phyloP scores from a whole-genome alignment of 2,113 vertebrate species.

The Platanista minor region DNA sequence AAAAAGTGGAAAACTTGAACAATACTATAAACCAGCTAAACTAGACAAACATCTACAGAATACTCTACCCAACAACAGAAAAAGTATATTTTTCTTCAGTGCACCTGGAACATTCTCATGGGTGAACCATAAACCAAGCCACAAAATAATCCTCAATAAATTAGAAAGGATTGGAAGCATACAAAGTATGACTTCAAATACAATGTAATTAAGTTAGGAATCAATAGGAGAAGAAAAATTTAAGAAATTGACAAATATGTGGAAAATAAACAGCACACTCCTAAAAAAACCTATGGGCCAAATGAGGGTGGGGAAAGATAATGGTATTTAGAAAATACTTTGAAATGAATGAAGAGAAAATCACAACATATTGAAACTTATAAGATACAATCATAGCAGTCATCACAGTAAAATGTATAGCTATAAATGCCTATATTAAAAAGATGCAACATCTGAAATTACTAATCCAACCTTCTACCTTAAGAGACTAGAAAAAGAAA shows the following conservation, averaged over 20 bases:
- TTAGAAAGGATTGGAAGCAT: not conserved
- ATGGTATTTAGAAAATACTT: not conserved
- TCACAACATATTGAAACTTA: not conserved
- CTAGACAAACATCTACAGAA: not conserved
- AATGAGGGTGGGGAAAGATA: not conserved
- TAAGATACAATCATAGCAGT: not conserved
- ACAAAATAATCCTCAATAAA: not conserved
- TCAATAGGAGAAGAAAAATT: not conserved
- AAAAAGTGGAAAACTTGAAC: not conserved
- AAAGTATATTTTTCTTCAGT: not conserved
- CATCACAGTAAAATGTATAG: not conserved
- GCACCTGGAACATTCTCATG: not conserved
- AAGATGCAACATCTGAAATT: not conserved
- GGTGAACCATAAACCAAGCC: not conserved
- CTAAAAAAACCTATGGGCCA: not conserved
- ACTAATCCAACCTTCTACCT: not conserved
- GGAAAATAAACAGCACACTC: not conserved
- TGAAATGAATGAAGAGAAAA: not conserved
- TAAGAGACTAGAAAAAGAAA: not conserved
- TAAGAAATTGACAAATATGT: not conserved
- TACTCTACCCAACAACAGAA: not conserved
- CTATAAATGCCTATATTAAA: not conserved
- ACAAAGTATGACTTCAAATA: not conserved
- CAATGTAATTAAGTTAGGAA: not conserved
- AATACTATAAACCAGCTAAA: not conserved